Evolutionary conservation across 2,888 invertebrate genomes (phyloP), one percentile per base, ranked within the genome.

Genomic region (Elaeidobius kamerunicus): DNA sequence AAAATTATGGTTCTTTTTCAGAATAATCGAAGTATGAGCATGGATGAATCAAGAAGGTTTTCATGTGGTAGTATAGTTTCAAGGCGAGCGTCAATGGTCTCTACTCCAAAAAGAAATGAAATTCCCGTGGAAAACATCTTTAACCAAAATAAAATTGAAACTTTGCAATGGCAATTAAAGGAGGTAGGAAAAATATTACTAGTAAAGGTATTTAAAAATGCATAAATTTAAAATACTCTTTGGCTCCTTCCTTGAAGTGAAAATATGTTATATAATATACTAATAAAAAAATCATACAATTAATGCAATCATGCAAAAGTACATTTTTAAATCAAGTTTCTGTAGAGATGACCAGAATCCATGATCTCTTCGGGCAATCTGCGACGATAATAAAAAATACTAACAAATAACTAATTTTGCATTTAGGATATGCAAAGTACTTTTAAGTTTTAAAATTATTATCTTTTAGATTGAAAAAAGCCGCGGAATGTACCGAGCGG

Each of bases 401-500:
- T n/a, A 23, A 23, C 23, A 4, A 23, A 9, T 23, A 6, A 23
- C 9, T 9, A 23, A 23, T 23, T 23, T 9, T 23, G 23, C 9
- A 23, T 23, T 23, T 23, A 23, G 9, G 9, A 23, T 23, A 23
- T 23, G 23, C 23, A 23, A 23, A 23, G 23, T 6, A 4, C 4
- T 23, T 23, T 23, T 23, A 23, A 23, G 4, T 23, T 23, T 23
- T 23, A 9, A 6, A 23, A 23, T 23, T 4, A 9, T 23, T 23
- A 6, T 23, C 23, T 23, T 79, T 63, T 76, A 85, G 85, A 81
- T 82, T 56, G 84, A 85, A 69, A 78, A 83, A 45, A 85, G 82
- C 69, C 77, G 84, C 58, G 82, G 83, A 69, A 86, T 86, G 85
- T 85, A 85, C 70, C 79, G 82, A 68, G 83, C 84, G 20, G 76